These are phyloP conservation scores for Echinops telfairi DNA, from an alignment of 2,113 vertebrate genomes.

Conservation along the genomic window DNA sequence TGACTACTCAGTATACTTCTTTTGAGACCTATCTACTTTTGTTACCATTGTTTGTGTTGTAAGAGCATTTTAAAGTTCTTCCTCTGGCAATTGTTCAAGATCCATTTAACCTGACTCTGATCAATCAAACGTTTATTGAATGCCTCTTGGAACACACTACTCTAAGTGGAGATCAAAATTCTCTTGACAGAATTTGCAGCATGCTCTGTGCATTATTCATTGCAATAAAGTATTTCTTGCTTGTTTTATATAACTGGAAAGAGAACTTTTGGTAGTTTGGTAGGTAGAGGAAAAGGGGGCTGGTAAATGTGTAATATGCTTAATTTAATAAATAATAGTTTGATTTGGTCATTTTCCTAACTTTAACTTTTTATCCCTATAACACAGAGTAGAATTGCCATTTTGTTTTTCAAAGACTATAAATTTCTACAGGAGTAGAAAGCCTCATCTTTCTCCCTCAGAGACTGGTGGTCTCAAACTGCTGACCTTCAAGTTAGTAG, in stretches of 20 bases:
- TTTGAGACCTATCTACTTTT: conserved; percentile 75
- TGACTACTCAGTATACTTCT: conserved; percentile 69
- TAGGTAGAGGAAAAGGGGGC: conserved; percentile 43
- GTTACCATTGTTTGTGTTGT: conserved; percentile 78
- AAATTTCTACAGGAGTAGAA: not conserved
- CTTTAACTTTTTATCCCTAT: not conserved
- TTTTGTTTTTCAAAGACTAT: not conserved
- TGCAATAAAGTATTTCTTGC: conserved; percentile 64
- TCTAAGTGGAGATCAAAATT: conserved; percentile 77
- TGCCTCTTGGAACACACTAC: conserved; percentile 70
- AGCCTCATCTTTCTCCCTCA: not conserved
- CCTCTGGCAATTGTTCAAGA: conserved; percentile 79
- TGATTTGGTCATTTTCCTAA: conserved; percentile 10
- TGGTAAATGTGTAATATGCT: not conserved
- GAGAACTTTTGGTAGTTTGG: conserved; percentile 59
- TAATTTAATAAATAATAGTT: conserved; percentile 47
- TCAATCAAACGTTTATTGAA: conserved; percentile 81
- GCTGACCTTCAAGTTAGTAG: not conserved
- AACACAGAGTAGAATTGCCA: conserved; percentile 30
- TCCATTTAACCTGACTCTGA: conserved; percentile 81
- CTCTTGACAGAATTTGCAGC: conserved; percentile 76
- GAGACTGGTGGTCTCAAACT: not conserved
- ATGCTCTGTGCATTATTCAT: conserved; percentile 81
- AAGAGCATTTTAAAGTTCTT: conserved; percentile 79
- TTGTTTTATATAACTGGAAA: conserved; percentile 67